phyloP scores from a whole-genome alignment of 2,113 vertebrate species.

The Baryphthengus martii region DNA sequence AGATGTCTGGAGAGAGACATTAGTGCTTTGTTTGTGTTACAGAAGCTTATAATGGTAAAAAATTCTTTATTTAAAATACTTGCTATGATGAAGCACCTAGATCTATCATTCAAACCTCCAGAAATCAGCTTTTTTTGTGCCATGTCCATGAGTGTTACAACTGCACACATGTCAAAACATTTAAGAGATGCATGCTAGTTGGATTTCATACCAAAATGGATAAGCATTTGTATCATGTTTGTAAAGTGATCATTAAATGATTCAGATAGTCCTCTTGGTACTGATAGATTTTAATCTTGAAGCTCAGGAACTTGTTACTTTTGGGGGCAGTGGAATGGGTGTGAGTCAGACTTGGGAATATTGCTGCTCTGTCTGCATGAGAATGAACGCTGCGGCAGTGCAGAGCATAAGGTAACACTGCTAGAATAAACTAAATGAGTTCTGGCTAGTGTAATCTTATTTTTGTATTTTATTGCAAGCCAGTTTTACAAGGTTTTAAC shows the following conservation, averaged over 20 bases:
- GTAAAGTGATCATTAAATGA: neutral
- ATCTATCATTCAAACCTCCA: neutral
- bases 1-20: neutral
- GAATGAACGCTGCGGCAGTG: neutral
- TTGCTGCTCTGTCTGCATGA: neutral
- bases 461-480: too few relatives aligned
- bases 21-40: neutral
- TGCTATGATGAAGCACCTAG: neutral
- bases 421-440: neutral
- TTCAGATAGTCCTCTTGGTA: neutral
- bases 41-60: neutral
- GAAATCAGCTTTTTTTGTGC: neutral
- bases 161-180: rapidly evolving
- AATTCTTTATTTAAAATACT: neutral
- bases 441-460: neutral
- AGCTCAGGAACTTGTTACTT: neutral
- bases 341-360: neutral
- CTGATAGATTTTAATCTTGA: neutral
- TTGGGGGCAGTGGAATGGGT: neutral
- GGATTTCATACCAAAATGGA: neutral
- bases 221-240: neutral
- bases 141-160: rapidly evolving
- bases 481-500: neutral
- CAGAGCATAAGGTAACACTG: neutral
- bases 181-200: neutral